Evolutionary conservation across 2,797 vertebrate genomes (phyloP), one percentile per base, ranked within the genome.

Genomic region (Oryzias dopingdopingensis): DNA sequence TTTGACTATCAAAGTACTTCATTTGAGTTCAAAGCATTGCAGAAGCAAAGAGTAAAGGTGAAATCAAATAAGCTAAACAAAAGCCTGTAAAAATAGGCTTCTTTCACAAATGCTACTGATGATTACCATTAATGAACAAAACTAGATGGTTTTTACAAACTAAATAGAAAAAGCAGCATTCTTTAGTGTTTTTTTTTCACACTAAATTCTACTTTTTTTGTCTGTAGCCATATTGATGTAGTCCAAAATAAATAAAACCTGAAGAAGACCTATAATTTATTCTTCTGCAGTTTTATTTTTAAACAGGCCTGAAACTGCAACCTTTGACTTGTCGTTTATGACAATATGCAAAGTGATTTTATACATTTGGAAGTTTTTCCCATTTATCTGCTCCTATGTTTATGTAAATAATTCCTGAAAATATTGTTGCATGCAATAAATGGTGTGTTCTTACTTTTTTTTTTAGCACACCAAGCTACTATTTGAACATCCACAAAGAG

Each of bases 181-280:
- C 26, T 7, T 26, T 26, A 26, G 26, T 26, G 26, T 7, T 26
- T 26, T 6, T 26, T 26, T 26, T 26, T 6, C 1, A 6, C 26
- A 74, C 60, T 3, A 0, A 62, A 52, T 40, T 22, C 58, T 45
- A 72, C 59, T 77, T 77, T 77, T 77, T 68, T 61, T 51, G 61
- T 68, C 59, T 68, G 54, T 59, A 65, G 43, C 67, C 71, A 59
- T 70, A 77, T 74, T 69, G 49, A 75, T 43, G 66, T 54, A 40
- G 57, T 67, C 61, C 59, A 79, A 60, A 61, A 83, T 89, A 84
- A 88, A 86, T 85, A 83, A 81, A 88, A 77, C 60, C 43, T 53
- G 20, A 18, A 62, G 59, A 40, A 80, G 59, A 74, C 77, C 65
- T 60, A 67, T 75, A 88, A 82, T 90, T 83, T 82, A 40, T 37